Evolutionary conservation across 2,888 invertebrate genomes (phyloP).

Genomic region (Hyles lineata): DNA sequence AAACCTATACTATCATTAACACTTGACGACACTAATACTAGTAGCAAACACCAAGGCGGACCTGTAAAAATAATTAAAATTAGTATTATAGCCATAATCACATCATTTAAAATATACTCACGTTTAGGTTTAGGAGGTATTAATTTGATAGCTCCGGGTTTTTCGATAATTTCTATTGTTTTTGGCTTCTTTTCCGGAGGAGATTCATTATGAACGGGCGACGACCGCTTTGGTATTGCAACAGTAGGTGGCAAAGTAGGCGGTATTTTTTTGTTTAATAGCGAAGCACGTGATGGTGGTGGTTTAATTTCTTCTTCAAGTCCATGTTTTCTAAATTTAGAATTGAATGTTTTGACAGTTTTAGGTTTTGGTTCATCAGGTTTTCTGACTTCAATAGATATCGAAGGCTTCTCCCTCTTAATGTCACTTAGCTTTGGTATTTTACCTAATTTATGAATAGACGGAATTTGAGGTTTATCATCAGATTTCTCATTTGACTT

Average conservation of each 20-base stretch:
- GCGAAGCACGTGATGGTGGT: conserved; percentile 90
- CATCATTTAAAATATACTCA: conserved; percentile 86
- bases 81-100: conserved; percentile 53
- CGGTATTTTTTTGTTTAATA: conserved; percentile 84
- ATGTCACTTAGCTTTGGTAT: conserved; percentile 89
- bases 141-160: conserved; percentile 93
- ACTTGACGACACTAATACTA: conserved; percentile 52
- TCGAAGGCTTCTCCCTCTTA: conserved; percentile 89
- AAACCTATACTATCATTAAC: conserved; percentile 61
- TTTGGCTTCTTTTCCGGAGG: conserved; percentile 92
- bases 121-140: conserved; percentile 95
- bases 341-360: conserved; percentile 96
- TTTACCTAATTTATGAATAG: conserved; percentile 90
- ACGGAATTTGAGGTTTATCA: conserved; percentile 87
- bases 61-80: conserved; percentile 79
- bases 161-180: conserved; percentile 86
- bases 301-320: conserved; percentile 94
- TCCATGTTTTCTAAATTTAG: conserved; percentile 96
- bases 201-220: conserved; percentile 77
- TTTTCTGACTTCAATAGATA: conserved; percentile 92
- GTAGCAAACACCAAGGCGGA: conserved; percentile 50
- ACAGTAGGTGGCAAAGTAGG: conserved; percentile 76
- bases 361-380: conserved; percentile 90
- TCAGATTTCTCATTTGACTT: conserved; percentile 86
- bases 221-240: conserved; percentile 77